Conservation (phyloP, 2,888 invertebrate genomes). For the Odontomyia ornata region DNA sequence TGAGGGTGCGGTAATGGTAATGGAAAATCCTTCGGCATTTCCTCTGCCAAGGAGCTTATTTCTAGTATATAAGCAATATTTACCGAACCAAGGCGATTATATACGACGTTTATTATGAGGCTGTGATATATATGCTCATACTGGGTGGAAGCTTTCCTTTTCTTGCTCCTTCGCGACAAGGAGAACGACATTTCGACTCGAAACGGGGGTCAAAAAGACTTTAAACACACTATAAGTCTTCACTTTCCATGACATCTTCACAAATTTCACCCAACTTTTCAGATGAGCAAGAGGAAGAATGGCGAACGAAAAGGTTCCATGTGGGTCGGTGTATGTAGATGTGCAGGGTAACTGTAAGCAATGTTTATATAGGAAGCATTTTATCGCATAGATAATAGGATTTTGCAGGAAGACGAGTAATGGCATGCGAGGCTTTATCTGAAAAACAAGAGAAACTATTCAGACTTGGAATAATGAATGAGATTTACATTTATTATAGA, state of each 20-base stretch:
- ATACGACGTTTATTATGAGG: background rate
- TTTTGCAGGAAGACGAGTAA: conserved; percentile 8
- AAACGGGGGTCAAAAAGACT: conserved; percentile 29
- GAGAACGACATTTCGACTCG: background rate
- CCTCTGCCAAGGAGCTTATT: background rate
- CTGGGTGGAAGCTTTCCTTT: background rate
- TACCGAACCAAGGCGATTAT: background rate
- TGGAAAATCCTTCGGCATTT: conserved; percentile 23
- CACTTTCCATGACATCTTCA: background rate
- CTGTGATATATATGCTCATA: background rate
- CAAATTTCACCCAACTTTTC: background rate
- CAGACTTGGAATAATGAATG: conserved; percentile 15
- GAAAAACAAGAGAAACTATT: conserved; percentile 23
- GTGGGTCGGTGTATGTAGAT: background rate
- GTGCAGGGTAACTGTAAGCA: background rate
- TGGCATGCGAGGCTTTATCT: conserved; percentile 14
- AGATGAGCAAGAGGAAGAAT: background rate
- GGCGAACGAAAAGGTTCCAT: background rate
- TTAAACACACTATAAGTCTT: conserved; percentile 12
- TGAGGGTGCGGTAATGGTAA: conserved; percentile 29
- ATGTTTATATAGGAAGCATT: conserved; percentile 24
- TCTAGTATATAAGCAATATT: conserved; percentile 11
- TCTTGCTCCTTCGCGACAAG: background rate
- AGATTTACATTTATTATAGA: conserved; percentile 18
- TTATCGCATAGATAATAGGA: conserved; percentile 26